Evolutionary conservation across 2,113 vertebrate genomes (phyloP).

Genomic region (Coreoperca whiteheadi): DNA sequence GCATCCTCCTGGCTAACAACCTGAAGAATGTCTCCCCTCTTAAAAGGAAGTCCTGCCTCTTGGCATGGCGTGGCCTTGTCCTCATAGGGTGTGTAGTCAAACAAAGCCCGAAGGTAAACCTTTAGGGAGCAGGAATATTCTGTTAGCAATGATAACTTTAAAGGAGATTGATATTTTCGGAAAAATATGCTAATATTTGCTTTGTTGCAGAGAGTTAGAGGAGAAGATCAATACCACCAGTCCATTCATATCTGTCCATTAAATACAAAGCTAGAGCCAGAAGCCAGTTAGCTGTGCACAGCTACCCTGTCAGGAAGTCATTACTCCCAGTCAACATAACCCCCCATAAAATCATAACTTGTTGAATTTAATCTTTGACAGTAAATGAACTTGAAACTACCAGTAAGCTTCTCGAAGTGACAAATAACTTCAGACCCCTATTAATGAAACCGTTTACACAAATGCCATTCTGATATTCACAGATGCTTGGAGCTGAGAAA

Average conservation of each 20-base stretch:
- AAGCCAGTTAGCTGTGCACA: not conserved
- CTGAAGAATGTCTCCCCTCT: slow-evolving; percentile 90
- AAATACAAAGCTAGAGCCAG: not conserved
- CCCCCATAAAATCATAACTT: not conserved
- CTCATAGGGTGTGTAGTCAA: slow-evolving; percentile 93
- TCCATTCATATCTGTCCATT: not conserved
- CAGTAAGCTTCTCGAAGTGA: too few relatives aligned
- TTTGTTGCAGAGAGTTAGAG: not conserved
- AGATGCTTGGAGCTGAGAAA: not conserved
- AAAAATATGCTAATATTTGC: not conserved
- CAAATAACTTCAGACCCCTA: not conserved
- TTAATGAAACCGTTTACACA: not conserved
- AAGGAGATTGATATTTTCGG: not conserved
- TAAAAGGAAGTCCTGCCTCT: slow-evolving; percentile 94
- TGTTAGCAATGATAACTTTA: not conserved
- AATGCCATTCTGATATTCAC: not conserved
- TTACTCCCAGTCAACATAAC: too few relatives aligned
- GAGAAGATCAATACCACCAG: not conserved
- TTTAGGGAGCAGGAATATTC: slow-evolving; percentile 55
- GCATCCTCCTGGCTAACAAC: slow-evolving; percentile 94
- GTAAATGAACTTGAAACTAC: not conserved
- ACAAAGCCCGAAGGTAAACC: slow-evolving; percentile 94
- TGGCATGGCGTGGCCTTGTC: slow-evolving; percentile 96
- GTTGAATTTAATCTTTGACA: not conserved
- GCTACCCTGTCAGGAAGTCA: not conserved